A percentile compares a stretch with the other conserved stretches of the same genome.
Evolutionary conservation across 2,888 invertebrate species (phyloP).

Genomic region (Agonopterix alstromeriana): DNA sequence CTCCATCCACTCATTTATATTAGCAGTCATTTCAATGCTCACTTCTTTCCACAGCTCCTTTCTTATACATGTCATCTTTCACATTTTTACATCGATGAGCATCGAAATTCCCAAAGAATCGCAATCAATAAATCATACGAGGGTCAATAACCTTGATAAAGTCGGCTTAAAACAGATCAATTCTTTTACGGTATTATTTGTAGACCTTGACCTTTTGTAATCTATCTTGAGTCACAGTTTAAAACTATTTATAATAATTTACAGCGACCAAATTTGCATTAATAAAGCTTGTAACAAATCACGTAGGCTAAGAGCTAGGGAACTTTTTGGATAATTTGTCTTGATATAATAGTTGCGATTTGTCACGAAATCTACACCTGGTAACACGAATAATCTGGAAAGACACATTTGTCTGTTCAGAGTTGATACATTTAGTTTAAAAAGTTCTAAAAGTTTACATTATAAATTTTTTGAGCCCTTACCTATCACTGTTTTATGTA

Average conservation of each 20-base stretch:
- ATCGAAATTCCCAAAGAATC: too few relatives aligned
- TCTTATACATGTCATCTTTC: neutral
- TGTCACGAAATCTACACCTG: too few relatives aligned
- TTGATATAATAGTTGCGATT: too few relatives aligned
- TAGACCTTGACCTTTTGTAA: slow-evolving; percentile 45
- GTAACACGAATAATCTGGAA: too few relatives aligned
- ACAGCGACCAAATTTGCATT: slow-evolving; percentile 32
- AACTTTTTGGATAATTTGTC: neutral
- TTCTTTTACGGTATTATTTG: slow-evolving; percentile 23
- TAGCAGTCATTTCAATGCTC: too few relatives aligned
- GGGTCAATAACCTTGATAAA: slow-evolving; percentile 22
- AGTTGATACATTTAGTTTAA: too few relatives aligned
- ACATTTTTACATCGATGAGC: neutral
- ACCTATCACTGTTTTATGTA: too few relatives aligned
- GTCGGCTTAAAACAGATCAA: slow-evolving; percentile 29
- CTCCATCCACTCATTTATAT: too few relatives aligned
- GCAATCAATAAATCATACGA: neutral
- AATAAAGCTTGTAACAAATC: slow-evolving; percentile 11
- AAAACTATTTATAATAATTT: slow-evolving; percentile 50
- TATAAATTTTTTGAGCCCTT: too few relatives aligned
- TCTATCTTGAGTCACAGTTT: slow-evolving; percentile 44
- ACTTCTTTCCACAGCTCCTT: too few relatives aligned
- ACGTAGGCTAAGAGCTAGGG: neutral
- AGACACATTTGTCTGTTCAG: too few relatives aligned
- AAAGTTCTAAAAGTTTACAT: too few relatives aligned